Conservation (phyloP, 2,888 invertebrate genomes). For the Sarcophaga rosellei region DNA sequence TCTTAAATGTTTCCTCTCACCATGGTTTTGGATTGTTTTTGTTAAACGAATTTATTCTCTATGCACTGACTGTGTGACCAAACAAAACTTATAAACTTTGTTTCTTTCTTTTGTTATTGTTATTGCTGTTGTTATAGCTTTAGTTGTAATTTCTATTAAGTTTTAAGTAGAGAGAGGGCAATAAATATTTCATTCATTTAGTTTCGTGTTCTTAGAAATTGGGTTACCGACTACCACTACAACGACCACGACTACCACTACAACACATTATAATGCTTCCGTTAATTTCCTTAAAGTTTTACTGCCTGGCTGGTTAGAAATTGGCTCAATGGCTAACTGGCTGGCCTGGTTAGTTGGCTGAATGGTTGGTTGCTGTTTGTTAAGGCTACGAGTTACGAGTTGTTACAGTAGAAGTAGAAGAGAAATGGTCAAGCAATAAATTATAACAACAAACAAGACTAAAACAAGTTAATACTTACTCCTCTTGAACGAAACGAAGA, state of each 20-base stretch:
- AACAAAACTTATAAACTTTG: no score
- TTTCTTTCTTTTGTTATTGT: no score
- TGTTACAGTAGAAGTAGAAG: background rate
- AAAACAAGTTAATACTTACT: constrained; percentile 45
- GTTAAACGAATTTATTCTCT: no score
- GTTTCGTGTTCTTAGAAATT: background rate
- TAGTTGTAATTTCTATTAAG: background rate
- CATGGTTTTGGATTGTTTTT: no score
- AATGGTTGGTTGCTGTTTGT: constrained; percentile 5
- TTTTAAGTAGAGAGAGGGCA: background rate
- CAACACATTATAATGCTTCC: constrained; percentile 63
- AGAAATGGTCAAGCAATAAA: constrained; percentile 63
- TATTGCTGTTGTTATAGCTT: no score
- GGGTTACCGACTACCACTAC: background rate
- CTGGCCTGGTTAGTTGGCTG: constrained; percentile 20
- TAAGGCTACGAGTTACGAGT: constrained; percentile 15
- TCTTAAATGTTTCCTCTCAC: no score
- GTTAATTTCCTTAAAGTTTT: constrained; percentile 60
- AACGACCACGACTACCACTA: constrained; percentile 6
- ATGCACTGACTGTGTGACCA: no score
- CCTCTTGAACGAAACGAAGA: background rate
- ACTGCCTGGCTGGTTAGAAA: constrained; percentile 36
- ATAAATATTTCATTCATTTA: background rate
- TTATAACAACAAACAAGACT: constrained; percentile 42
- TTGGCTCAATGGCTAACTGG: constrained; percentile 35